phyloP scores from a whole-genome alignment of 2,888 invertebrate genomes.

The Rosalia funebris region DNA sequence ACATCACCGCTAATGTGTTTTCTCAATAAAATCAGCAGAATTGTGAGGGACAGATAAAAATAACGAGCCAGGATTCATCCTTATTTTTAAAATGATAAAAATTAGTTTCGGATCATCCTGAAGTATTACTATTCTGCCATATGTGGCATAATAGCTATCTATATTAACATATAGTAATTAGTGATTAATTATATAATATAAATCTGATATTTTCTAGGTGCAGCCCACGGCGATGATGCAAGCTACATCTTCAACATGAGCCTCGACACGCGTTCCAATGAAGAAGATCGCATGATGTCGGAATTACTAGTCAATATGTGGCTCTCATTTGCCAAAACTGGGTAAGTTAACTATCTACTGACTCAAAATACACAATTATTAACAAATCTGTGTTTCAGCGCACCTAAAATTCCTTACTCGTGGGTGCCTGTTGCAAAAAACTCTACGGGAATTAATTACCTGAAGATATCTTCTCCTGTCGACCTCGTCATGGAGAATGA shows the following conservation, averaged over 20 bases:
- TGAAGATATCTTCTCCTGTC: slow-evolving; percentile 33
- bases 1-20: too few relatives aligned
- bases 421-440: slow-evolving; percentile 42
- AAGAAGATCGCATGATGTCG: slow-evolving; percentile 64
- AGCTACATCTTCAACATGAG: slow-evolving; percentile 64
- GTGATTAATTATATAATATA: too few relatives aligned
- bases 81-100: too few relatives aligned
- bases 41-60: too few relatives aligned
- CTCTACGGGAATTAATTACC: slow-evolving; percentile 16
- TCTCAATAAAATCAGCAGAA: too few relatives aligned
- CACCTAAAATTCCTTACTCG: slow-evolving; percentile 29
- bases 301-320: slow-evolving; percentile 67
- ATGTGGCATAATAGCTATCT: too few relatives aligned
- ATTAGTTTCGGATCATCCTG: too few relatives aligned
- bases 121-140: too few relatives aligned
- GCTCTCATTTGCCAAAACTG: slow-evolving; percentile 68
- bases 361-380: background rate
- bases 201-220: slow-evolving; percentile 69
- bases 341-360: slow-evolving; percentile 64
- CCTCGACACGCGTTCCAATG: slow-evolving; percentile 57
- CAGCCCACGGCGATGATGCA: slow-evolving; percentile 73
- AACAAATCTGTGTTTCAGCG: slow-evolving; percentile 28
- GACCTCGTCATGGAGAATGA: slow-evolving; percentile 56
- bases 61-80: too few relatives aligned
- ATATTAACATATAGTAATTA: too few relatives aligned